Conservation (phyloP, 2,113 vertebrate species). For the Hippocampus zosterae region DNA sequence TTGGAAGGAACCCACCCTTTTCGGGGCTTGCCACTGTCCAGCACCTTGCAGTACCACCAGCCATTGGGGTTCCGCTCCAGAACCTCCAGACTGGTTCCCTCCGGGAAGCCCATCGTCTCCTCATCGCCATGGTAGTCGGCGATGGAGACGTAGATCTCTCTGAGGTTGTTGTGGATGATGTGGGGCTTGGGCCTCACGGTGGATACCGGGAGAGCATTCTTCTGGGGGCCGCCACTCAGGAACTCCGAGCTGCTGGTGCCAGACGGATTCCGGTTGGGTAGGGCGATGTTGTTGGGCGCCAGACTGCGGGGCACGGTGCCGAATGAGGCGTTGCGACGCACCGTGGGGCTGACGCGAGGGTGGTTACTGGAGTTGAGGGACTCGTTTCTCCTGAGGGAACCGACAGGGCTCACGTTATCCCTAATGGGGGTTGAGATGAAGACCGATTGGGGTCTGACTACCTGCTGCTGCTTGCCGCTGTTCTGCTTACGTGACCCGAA, state of each 20-base stretch:
- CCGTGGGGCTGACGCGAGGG: conserved; percentile 68
- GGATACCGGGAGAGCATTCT: conserved; percentile 84
- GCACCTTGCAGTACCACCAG: conserved; percentile 99
- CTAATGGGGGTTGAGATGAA: conserved; percentile 81
- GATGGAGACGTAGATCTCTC: conserved; percentile 89
- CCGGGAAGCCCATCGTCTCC: conserved; percentile 94
- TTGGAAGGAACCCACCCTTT: conserved; percentile 99
- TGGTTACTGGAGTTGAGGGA: conserved; percentile 86
- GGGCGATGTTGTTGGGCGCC: conserved; percentile 52
- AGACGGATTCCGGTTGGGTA: conserved; percentile 47
- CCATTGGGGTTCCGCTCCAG: conserved; percentile 96
- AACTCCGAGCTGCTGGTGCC: conserved; percentile 71
- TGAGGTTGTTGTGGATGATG: conserved; percentile 94
- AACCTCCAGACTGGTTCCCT: conserved; percentile 95
- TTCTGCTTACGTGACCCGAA: conserved; percentile 81
- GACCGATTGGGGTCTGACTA: conserved; percentile 92
- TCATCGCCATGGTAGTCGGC: conserved; percentile 97
- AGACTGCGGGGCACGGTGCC: conserved; percentile 72
- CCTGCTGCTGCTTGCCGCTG: conserved; percentile 82
- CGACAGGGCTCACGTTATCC: conserved; percentile 64
- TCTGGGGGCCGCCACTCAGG: conserved; percentile 73
- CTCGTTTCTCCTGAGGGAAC: conserved; percentile 90
- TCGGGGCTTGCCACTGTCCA: conserved; percentile 85
- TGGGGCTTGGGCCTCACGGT: conserved; percentile 91
- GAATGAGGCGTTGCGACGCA: conserved; percentile 92